Conservation (phyloP, 2,888 invertebrate species). For the Eupithecia subfuscata region DNA sequence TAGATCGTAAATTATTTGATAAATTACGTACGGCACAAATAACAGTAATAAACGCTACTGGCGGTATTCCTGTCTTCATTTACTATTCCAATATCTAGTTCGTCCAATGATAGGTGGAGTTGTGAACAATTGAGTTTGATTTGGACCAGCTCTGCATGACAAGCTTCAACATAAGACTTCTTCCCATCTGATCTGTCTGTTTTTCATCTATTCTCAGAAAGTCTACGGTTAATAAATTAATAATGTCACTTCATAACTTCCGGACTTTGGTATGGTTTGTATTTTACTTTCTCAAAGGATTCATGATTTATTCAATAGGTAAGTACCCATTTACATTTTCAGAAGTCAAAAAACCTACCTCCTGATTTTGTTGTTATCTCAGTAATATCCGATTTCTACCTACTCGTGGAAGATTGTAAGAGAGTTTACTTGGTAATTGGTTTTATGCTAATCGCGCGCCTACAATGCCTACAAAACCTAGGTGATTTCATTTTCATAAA, state of each 20-base stretch:
- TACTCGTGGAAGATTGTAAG: conserved; percentile 18
- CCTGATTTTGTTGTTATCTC: neutral
- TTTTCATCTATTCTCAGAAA: neutral
- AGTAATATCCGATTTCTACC: neutral
- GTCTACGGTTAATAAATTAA: neutral
- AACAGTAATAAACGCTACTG: conserved; percentile 41
- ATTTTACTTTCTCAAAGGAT: neutral
- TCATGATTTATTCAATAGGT: neutral
- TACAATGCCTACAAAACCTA: conserved; percentile 20
- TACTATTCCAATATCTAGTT: conserved; percentile 29
- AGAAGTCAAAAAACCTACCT: neutral
- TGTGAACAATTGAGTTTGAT: conserved; percentile 1
- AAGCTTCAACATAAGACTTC: neutral
- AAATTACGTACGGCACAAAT: conserved; percentile 45
- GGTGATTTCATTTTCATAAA: conserved; percentile 19
- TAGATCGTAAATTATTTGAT: conserved; percentile 45
- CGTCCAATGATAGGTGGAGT: conserved; percentile 12
- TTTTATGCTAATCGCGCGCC: conserved; percentile 29
- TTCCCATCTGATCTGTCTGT: too few species aligned
- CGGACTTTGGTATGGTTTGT: neutral
- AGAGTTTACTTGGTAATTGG: conserved; percentile 28
- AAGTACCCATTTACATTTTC: neutral
- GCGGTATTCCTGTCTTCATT: conserved; percentile 33
- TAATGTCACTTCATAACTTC: neutral
- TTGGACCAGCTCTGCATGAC: neutral